A percentile compares a stretch with the other conserved stretches of the same genome.
These are phyloP conservation scores for Liasis olivaceus DNA, from an alignment of 2,797 vertebrate species.

Conservation along the genomic window DNA sequence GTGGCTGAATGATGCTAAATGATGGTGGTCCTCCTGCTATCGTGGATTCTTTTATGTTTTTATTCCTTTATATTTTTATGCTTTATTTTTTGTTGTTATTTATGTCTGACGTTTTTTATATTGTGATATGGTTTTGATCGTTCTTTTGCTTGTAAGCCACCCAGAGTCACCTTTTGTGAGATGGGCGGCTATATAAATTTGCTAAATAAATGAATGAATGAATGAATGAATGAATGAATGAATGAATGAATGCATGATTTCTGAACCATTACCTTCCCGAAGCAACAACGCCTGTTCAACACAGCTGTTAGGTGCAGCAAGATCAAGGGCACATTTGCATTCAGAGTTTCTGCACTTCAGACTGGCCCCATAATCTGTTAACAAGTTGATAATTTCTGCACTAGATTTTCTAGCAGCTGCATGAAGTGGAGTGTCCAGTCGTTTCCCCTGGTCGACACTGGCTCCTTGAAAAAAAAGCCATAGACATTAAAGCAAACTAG, in stretches of 20 bases:
- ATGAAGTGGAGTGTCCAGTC: constrained; percentile 84
- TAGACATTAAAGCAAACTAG: neutral
- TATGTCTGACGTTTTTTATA: no score
- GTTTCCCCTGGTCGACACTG: constrained; percentile 77
- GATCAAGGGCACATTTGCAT: constrained; percentile 82
- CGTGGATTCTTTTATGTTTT: no score
- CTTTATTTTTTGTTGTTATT: no score
- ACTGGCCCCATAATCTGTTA: constrained; percentile 88
- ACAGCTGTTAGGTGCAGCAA: constrained; percentile 76
- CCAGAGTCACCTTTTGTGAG: no score
- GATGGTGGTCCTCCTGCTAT: no score
- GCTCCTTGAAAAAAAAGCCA: constrained; percentile 78
- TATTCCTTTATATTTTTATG: no score
- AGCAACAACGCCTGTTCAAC: constrained; percentile 77
- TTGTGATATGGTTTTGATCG: no score
- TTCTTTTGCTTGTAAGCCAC: no score
- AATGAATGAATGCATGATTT: neutral
- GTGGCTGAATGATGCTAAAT: no score
- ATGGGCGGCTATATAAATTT: no score
- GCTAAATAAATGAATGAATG: no score
- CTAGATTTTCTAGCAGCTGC: constrained; percentile 78
- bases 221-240: no score
- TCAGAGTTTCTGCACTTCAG: constrained; percentile 79
- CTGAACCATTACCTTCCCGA: constrained; percentile 76
- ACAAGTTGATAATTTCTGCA: constrained; percentile 74